Evolutionary conservation across 2,888 invertebrate species (phyloP).

Genomic region (Eumacrocentrus americanus): DNA sequence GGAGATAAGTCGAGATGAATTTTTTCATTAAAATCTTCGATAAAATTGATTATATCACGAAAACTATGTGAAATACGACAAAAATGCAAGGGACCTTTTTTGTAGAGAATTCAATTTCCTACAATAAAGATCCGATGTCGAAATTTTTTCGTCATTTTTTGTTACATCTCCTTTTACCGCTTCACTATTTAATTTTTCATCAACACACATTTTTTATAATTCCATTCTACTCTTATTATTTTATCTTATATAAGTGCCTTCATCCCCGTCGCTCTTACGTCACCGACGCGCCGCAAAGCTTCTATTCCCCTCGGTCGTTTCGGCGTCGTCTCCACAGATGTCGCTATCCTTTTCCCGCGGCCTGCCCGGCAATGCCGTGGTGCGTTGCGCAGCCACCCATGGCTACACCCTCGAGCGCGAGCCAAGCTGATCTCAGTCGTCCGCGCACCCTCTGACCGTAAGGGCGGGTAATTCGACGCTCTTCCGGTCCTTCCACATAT

Average conservation of each 20-base stretch:
- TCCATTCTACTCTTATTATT: too few species aligned
- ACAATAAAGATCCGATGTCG: too few species aligned
- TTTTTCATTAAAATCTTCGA: too few species aligned
- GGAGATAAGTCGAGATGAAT: too few species aligned
- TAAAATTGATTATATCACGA: too few species aligned
- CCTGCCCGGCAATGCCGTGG: slow-evolving; percentile 31
- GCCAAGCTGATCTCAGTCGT: slow-evolving; percentile 51
- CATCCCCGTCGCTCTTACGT: too few species aligned
- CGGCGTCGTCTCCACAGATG: slow-evolving; percentile 19
- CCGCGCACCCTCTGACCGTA: slow-evolving; percentile 57
- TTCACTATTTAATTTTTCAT: background rate
- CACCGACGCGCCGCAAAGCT: too few species aligned
- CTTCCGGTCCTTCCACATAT: background rate
- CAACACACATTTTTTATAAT: background rate
- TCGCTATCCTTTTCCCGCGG: slow-evolving; percentile 29
- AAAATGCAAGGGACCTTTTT: too few species aligned
- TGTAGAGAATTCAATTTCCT: too few species aligned
- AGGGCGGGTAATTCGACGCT: slow-evolving; percentile 46
- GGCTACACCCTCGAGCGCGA: slow-evolving; percentile 53
- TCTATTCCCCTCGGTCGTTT: slow-evolving; percentile 2
- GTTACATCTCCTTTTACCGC: background rate
- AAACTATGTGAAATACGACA: too few species aligned
- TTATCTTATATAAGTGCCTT: too few species aligned
- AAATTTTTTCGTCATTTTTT: background rate
- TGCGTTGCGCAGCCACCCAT: slow-evolving; percentile 39